These are phyloP conservation scores for Athalia rosae DNA, from an alignment of 2,888 invertebrate species.

Conservation along the genomic window DNA sequence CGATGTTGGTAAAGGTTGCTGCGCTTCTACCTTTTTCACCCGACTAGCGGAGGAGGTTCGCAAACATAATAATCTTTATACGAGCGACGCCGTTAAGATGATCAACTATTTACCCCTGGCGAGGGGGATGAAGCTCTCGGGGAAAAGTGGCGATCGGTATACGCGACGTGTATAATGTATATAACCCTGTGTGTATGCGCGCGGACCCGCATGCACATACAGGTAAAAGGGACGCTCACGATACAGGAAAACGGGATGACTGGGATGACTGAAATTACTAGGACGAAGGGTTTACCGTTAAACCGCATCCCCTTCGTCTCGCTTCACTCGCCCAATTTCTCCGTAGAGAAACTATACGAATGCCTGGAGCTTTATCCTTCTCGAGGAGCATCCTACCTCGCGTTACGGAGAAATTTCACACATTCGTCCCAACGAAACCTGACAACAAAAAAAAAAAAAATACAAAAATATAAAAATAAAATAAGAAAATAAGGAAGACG, in stretches of 20 bases:
- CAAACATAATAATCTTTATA: conserved; percentile 46
- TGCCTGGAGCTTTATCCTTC: too few relatives aligned
- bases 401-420: background rate
- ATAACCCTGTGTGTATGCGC: background rate
- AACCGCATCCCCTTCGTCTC: too few relatives aligned
- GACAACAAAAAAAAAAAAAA: background rate
- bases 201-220: too few relatives aligned
- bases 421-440: background rate
- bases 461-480: too few relatives aligned
- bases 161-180: background rate
- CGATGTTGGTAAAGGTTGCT: conserved; percentile 15
- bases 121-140: conserved; percentile 2
- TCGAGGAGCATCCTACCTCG: too few relatives aligned
- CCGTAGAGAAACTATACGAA: background rate
- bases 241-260: background rate
- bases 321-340: too few relatives aligned
- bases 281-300: too few relatives aligned
- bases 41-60: conserved; percentile 14
- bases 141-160: conserved; percentile 3
- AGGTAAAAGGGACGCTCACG: background rate
- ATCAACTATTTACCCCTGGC: conserved; percentile 31
- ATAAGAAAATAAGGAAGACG: too few relatives aligned
- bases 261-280: background rate
- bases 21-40: conserved; percentile 9
- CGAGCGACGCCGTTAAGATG: conserved; percentile 37